Conservation (phyloP, 1,140 invertebrate genomes). For the Sarcophaga peregrina region DNA sequence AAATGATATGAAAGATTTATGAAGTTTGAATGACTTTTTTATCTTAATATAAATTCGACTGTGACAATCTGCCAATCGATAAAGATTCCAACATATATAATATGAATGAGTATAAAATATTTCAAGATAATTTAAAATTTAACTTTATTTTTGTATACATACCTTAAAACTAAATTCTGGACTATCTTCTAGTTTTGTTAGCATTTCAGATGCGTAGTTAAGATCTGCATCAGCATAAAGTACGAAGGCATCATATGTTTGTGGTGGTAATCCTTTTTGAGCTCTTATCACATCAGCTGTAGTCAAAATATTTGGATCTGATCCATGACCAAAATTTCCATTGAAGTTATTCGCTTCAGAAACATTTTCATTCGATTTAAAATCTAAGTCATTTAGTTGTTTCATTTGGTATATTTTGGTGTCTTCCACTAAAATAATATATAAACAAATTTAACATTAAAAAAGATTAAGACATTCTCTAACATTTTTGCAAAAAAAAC, state of each 20-base stretch:
- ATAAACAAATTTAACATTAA: neutral
- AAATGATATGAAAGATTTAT: too few species aligned
- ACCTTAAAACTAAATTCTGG: conserved; percentile 71
- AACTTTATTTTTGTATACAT: conserved; percentile 39
- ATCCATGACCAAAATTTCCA: conserved; percentile 13
- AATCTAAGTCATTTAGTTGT: conserved; percentile 35
- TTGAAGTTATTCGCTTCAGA: neutral
- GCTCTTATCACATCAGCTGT: conserved; percentile 69
- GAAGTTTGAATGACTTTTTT: too few species aligned
- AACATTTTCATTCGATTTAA: neutral
- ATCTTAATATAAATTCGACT: too few species aligned
- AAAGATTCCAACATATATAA: too few species aligned
- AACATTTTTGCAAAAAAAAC: neutral
- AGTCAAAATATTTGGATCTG: conserved; percentile 55
- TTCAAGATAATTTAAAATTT: neutral
- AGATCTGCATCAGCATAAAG: conserved; percentile 78
- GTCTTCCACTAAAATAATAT: conserved; percentile 49
- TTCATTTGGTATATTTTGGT: conserved; percentile 47
- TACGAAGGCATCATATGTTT: conserved; percentile 77
- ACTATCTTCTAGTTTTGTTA: conserved; percentile 74
- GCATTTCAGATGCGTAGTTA: conserved; percentile 72
- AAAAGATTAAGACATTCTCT: neutral
- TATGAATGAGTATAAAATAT: too few species aligned
- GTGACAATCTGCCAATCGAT: too few species aligned
- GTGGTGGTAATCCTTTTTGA: conserved; percentile 68